These are phyloP conservation scores for Lanius collurio DNA, from an alignment of 2,113 vertebrate genomes.

Conservation along the genomic window DNA sequence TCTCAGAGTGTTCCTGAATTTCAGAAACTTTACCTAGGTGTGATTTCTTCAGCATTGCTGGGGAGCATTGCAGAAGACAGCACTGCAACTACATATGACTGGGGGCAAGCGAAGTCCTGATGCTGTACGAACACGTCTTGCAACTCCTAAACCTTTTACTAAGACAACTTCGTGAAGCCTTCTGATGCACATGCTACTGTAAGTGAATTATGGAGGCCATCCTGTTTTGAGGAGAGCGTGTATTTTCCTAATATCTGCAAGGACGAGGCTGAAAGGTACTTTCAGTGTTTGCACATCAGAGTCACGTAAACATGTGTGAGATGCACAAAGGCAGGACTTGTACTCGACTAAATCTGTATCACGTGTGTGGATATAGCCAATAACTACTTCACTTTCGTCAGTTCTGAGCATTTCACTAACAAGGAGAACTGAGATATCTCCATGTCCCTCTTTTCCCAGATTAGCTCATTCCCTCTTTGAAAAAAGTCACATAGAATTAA, in stretches of 20 bases:
- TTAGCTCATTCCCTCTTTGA: neutral
- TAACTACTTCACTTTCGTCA: neutral
- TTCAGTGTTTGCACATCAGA: neutral
- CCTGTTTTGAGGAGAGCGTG: neutral
- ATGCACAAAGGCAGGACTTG: neutral
- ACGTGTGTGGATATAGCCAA: rapidly evolving
- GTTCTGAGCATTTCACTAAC: neutral
- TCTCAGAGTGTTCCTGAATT: neutral
- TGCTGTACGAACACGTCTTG: neutral
- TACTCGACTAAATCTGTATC: neutral
- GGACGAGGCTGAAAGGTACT: neutral
- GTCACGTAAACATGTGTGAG: neutral
- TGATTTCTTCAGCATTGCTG: neutral
- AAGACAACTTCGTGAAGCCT: neutral
- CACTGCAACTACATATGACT: neutral
- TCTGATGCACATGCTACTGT: neutral
- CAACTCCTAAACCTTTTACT: neutral
- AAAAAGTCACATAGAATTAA: neutral
- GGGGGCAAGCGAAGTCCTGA: neutral
- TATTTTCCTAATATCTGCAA: neutral
- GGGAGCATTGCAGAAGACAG: neutral
- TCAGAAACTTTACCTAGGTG: neutral
- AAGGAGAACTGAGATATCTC: neutral
- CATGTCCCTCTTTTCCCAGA: neutral
- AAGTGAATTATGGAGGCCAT: neutral